phyloP scores from a whole-genome alignment of 2,113 vertebrate genomes.

The Ceratotherium simum region DNA sequence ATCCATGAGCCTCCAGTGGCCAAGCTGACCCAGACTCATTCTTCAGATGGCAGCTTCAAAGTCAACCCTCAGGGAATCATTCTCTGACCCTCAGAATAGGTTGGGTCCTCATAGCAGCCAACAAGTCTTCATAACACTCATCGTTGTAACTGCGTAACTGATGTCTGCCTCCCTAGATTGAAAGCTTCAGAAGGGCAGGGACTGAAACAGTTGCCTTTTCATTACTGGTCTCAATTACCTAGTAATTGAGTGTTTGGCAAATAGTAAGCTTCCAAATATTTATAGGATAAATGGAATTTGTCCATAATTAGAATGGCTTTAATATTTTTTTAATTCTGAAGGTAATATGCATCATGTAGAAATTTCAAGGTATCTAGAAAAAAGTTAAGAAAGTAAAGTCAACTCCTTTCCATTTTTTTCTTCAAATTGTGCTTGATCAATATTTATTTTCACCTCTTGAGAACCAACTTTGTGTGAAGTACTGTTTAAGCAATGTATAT shows the following conservation, averaged over 20 bases:
- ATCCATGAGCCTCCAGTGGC: neutral
- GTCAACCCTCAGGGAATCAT: neutral
- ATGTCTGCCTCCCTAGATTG: neutral
- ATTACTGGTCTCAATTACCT: neutral
- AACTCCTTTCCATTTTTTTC: neutral
- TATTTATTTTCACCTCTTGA: neutral
- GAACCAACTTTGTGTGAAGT: neutral
- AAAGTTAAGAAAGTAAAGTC: neutral
- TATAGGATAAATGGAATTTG: neutral
- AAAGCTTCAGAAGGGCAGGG: neutral
- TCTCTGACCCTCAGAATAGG: neutral
- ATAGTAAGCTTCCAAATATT: neutral
- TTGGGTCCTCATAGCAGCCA: neutral
- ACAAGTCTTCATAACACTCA: neutral
- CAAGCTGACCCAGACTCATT: neutral
- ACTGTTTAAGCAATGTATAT: neutral
- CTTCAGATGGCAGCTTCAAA: neutral
- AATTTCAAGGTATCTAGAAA: neutral
- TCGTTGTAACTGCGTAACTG: accelerated
- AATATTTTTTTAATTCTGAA: constrained; percentile 36
- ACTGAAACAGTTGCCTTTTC: neutral
- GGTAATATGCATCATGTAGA: neutral
- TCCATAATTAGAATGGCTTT: neutral
- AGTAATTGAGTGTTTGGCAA: neutral
- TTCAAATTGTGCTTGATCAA: neutral